Base-by-base conservation (phyloP, 2,888 invertebrate genomes). In the Drosophila histrio region DNA sequence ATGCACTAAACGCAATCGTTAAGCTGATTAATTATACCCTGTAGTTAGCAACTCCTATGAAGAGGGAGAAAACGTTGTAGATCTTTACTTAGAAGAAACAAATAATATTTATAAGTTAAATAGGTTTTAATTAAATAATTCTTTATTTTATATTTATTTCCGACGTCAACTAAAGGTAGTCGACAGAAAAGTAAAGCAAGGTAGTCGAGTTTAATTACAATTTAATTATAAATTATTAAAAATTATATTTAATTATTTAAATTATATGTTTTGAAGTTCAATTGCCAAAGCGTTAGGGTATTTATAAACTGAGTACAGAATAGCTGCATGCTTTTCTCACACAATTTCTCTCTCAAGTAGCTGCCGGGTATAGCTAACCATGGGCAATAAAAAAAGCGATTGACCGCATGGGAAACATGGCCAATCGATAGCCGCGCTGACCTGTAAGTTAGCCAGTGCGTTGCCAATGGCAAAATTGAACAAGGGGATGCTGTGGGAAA, bases 1-100 rank as follows among this genome's bases (percentile, higher is more conserved):
- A 57, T 70, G 21, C 26, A 56, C 34, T 72, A 58, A 57, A 43
- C 57, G 61, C 65, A 71, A 61, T 56, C 61, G 52, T 52, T 61
- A 70, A 68, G 78, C 75, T 64, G 80, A 77, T 80, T 80, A 75
- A 80, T 62, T 58, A 50, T 50, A 50, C 58, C 50, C 57, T 30
- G 22, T 38, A 38, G 9, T 11, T 1, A 4, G 19, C 6, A n/a
- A 4, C 11, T 36, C 5, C 5, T 11, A 5, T 5, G 2, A 38
- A 19, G 2, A 1, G 5, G 11, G 5, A 11, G 19, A 38, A 11
- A 38, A 2, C 4, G 2, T 38, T 17, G 17, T 19, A 5, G 1
- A 3, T 24, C n/a, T n/a, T n/a, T n/a, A n/a, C n/a, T n/a, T n/a
- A n/a, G n/a, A n/a, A n/a, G n/a, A n/a, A n/a, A n/a, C n/a, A n/a